phyloP scores from a whole-genome alignment of 1,140 invertebrate genomes.

The Temnothorax curvispinosus region DNA sequence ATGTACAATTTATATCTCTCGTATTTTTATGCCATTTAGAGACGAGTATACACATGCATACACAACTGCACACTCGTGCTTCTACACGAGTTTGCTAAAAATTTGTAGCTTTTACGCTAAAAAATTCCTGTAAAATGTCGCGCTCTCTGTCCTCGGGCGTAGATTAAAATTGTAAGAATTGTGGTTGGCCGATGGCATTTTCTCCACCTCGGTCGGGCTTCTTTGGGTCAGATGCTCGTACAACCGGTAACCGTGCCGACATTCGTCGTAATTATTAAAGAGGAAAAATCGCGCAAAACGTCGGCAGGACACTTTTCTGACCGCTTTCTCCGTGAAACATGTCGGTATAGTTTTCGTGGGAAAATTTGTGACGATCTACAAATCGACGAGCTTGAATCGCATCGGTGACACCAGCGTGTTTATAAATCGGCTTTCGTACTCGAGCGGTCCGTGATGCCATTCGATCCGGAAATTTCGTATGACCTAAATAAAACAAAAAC shows the following conservation, averaged over 20 bases:
- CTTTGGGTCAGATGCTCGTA: not conserved
- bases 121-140: not conserved
- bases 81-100: not conserved
- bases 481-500: conserved; percentile 73
- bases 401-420: conserved; percentile 81
- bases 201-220: not conserved
- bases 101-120: not conserved
- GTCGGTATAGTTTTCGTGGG: not conserved
- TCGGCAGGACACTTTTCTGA: not conserved
- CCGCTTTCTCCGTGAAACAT: not conserved
- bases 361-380: conserved; percentile 11
- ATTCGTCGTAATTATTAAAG: conserved; percentile 29
- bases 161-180: conserved; percentile 51
- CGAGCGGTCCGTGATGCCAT: conserved; percentile 79
- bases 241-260: not conserved
- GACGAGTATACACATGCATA: no score
- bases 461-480: conserved; percentile 81
- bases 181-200: not conserved
- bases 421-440: conserved; percentile 78
- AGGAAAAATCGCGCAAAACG: not conserved
- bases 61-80: not conserved
- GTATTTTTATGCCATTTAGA: not conserved
- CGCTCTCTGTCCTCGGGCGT: not conserved
- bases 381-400: conserved; percentile 79
- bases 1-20: conserved; percentile 1